Base-by-base conservation (phyloP, 2,888 invertebrate species). In the Mesorhabditis belari region DNA sequence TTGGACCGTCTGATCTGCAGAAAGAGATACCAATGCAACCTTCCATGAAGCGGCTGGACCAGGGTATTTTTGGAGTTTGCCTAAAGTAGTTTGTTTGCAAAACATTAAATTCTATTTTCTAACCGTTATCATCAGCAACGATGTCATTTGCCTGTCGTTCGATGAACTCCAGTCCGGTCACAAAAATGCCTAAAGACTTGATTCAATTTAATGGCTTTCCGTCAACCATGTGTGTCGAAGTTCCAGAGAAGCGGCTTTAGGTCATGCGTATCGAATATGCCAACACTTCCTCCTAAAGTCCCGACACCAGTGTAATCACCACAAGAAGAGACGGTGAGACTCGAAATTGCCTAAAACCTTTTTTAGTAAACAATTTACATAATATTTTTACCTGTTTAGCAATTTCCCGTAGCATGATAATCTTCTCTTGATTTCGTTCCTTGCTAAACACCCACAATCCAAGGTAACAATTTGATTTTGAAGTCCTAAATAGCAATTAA, bases 131-230 rank as follows among this genome's bases (percentile, higher is more conserved):
- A 35, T 60, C 62, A 6, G 61, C 51, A 23, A 49, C 51, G 21
- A 67, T 50, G 29, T 67, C 63, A 9, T 60, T 55, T 5, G 71
- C 50, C 1, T 35, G 51, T 21, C 58, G 63, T 17, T 70, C 63
- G 75, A 95, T 85, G 85, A 98, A 96, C 84, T 91, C 90, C 73
- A 98, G 84, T 12, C 93, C 94, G 57, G 96, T 96, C 67, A 98
- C 90, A 85, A 98, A 98, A 88, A 93, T 92, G 79, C 89, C 89
- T 86, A 58, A 12, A 29, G 4, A 17, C 1, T 61, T 1, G 12
- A 23, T 19, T 49, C 9, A 3, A 25, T 49, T 26, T 24, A 51
- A 3, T n/a, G 12, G 12, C 12, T 19, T 2, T n/a, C 12, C 12
- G 9, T 12, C 17, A 19, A 3, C 19, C 49, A 24, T 21, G 59